phyloP scores from a whole-genome alignment of 2,888 invertebrate genomes.

The Steinernema hermaphroditum region DNA sequence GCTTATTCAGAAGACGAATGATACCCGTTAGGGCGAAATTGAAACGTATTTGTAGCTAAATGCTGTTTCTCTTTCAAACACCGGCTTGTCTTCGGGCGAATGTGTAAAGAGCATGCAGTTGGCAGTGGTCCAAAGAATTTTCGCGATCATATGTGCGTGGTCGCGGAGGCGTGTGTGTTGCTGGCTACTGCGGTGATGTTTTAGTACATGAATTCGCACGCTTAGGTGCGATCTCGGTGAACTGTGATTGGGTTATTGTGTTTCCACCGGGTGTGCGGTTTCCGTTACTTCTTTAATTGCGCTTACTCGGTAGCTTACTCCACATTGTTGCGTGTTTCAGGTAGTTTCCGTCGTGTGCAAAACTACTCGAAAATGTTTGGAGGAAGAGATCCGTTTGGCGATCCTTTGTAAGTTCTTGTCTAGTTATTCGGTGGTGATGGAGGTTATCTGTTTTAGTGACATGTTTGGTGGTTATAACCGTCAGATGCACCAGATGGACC shows the following conservation, averaged over 20 bases:
- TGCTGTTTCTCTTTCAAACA: not conserved
- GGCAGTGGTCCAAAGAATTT: constrained; percentile 14
- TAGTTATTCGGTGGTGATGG: too few species aligned
- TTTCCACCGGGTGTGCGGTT: too few species aligned
- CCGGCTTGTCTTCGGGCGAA: not conserved
- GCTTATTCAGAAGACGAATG: too few species aligned
- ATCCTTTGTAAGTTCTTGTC: constrained; percentile 47
- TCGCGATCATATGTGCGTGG: constrained; percentile 29
- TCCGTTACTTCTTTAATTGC: too few species aligned
- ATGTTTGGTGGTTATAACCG: constrained; percentile 57
- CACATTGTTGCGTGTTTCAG: not conserved
- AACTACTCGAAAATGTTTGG: constrained; percentile 42
- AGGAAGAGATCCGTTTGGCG: constrained; percentile 47
- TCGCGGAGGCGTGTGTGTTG: constrained; percentile 20
- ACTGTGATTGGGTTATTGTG: too few species aligned
- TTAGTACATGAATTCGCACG: not conserved
- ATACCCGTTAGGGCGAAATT: too few species aligned
- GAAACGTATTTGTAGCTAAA: too few species aligned
- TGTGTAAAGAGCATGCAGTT: not conserved
- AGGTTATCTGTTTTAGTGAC: not conserved
- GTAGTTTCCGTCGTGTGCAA: too few species aligned
- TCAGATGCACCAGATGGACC: constrained; percentile 62
- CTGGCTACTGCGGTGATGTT: constrained; percentile 1
- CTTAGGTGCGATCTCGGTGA: not conserved
- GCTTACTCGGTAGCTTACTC: too few species aligned